phyloP scores from a whole-genome alignment of 2,113 vertebrate species.

The Sclerurus mexicanus region DNA sequence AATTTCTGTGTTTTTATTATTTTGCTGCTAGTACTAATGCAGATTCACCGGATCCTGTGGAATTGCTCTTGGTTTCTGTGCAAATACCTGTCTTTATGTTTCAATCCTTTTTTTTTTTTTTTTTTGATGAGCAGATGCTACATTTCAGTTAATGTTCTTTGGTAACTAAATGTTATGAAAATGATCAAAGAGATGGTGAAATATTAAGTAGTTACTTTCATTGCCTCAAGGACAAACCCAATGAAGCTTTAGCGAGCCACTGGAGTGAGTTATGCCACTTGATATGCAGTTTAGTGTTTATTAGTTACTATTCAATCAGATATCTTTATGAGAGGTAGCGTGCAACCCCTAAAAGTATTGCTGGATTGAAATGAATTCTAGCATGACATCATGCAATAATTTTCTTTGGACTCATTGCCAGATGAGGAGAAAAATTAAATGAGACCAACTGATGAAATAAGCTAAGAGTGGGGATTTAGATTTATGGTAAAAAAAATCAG shows the following conservation, averaged over 20 bases:
- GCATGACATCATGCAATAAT: background rate
- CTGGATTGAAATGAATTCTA: slow-evolving; percentile 25
- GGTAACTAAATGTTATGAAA: slow-evolving; percentile 1
- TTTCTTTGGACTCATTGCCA: slow-evolving; percentile 36
- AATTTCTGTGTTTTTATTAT: background rate
- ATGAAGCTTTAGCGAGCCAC: background rate
- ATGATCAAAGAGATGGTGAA: slow-evolving; percentile 58
- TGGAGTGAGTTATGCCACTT: slow-evolving; percentile 22
- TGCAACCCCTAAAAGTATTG: slow-evolving; percentile 23
- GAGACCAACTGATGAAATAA: slow-evolving; percentile 44
- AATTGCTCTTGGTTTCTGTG: background rate
- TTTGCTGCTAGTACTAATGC: background rate
- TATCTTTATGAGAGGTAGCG: slow-evolving; percentile 15
- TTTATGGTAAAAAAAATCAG: slow-evolving; percentile 43
- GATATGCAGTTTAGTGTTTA: slow-evolving; percentile 46
- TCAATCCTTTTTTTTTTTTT: background rate
- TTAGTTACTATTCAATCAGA: slow-evolving; percentile 12
- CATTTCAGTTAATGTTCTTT: background rate
- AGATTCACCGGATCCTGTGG: background rate
- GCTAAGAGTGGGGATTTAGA: background rate
- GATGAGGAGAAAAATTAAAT: slow-evolving; percentile 25
- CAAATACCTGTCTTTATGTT: background rate
- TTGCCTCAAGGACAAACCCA: slow-evolving; percentile 32
- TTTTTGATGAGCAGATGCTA: background rate
- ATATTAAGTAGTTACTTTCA: slow-evolving; percentile 54